Evolutionary conservation across 2,113 vertebrate species (phyloP), one percentile per base, ranked within the genome.

Genomic region (Oncorhynchus keta): DNA sequence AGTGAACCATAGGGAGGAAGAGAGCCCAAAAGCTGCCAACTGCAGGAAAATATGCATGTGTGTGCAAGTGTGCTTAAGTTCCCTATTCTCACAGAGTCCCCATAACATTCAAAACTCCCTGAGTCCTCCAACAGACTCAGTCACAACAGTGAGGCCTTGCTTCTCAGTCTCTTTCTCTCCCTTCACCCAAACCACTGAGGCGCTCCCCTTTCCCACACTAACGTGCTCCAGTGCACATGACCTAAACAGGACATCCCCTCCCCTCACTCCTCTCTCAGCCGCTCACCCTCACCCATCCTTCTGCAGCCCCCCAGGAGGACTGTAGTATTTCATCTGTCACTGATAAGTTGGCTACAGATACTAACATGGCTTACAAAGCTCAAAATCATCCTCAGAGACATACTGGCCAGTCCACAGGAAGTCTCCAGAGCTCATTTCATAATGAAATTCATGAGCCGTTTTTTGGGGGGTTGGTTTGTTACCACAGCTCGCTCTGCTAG

Each of bases 201-300:
- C 18, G 73, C 30, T 73, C 70, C 75, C 78, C 70, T 90, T 91
- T 92, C 91, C 89, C 92, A 92, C 91, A 92, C 87, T 84, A 77
- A 79, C 79, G 85, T 49, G 67, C 78, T 75, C 64, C n/a, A 67
- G 73, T 78, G 81, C 81, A 82, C 81, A 89, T 89, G 87, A 90
- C 84, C 86, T 79, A 86, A 88, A 90, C 86, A 90, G 85, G 90
- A 91, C 85, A 87, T 90, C 89, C 90, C 86, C 81, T 74, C 76
- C 79, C 48, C 82, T 70, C 71, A 82, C 83, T 55, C 76, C 80
- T 79, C 77, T 66, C 69, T 67, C 18, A 30, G 35, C 62, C 81
- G 83, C 80, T 80, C 59, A 57, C 74, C 35, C 20, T 2, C 71
- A 0, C 6, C 45, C 20, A 49, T 18, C 68, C 45, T 24, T 24